Evolutionary conservation across 2,797 vertebrate genomes (phyloP).

Genomic region (Myotis planiceps): DNA sequence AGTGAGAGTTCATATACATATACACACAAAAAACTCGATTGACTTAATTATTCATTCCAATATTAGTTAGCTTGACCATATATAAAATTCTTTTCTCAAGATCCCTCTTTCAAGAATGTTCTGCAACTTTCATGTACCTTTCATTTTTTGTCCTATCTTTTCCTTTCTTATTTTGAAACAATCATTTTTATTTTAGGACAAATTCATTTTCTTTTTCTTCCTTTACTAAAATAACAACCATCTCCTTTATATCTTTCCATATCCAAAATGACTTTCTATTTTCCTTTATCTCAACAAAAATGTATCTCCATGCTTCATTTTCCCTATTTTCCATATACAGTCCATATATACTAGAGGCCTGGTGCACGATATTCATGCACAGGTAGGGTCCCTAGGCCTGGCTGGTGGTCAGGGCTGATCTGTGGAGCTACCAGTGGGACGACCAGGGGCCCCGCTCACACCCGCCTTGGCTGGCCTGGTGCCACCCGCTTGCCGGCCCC

Average conservation of each 20-base stretch:
- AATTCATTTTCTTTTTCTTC: background rate
- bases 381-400: too few relatives aligned
- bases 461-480: too few relatives aligned
- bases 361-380: too few relatives aligned
- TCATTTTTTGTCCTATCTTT: background rate
- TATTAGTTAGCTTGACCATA: background rate
- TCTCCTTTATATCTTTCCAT: background rate
- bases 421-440: too few relatives aligned
- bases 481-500: fast-evolving
- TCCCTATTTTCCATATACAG: too few relatives aligned
- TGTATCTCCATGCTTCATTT: background rate
- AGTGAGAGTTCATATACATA: background rate
- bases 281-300: background rate
- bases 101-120: background rate
- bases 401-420: too few relatives aligned
- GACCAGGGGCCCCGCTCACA: too few relatives aligned
- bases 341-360: too few relatives aligned
- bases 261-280: too few relatives aligned
- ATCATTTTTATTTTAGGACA: background rate
- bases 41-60: background rate
- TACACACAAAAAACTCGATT: background rate
- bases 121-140: background rate
- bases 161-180: background rate
- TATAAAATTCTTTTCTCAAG: background rate
- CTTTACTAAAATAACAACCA: background rate